A percentile compares a stretch with the other conserved stretches of the same genome.
Evolutionary conservation across 2,113 vertebrate species (phyloP).

Genomic region (rabbit (Oryctolagus cuniculus)): mOryCun1.1 NC_091438.1:63005501-63006000

Average conservation of each 20-base stretch:
- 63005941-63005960: neutral
- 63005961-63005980: neutral
- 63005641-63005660: neutral
- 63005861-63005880: neutral
- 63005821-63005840: rapidly evolving
- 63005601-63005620: neutral
- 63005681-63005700: neutral
- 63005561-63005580: neutral
- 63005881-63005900: neutral
- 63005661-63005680: neutral
- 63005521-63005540: neutral
- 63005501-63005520: neutral
- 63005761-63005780: neutral
- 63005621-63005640: neutral
- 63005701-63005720: neutral
- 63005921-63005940: neutral
- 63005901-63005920: constrained; percentile 6
- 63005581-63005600: neutral
- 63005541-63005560: neutral
- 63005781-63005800: neutral
- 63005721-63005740: neutral
- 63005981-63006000: neutral
- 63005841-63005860: too few relatives aligned
- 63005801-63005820: neutral
- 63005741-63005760: neutral